These are phyloP conservation scores for Cantharis flavilabris DNA, from an alignment of 2,888 invertebrate species.

Conservation along the genomic window DNA sequence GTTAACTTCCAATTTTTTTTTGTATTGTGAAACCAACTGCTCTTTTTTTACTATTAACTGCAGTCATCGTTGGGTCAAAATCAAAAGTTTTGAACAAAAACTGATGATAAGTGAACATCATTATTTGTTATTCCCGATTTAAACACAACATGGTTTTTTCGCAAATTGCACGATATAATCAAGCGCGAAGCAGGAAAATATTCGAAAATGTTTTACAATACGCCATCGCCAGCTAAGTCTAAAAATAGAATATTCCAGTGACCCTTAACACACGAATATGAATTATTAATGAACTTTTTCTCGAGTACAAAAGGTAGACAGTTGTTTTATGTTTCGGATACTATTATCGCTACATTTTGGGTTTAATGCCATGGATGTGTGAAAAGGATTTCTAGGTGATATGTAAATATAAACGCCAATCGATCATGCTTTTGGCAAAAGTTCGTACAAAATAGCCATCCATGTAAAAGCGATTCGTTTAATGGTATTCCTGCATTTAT, in stretches of 20 bases:
- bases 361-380: neutral
- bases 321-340: neutral
- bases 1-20: neutral
- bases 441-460: neutral
- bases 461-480: neutral
- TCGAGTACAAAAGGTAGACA: neutral
- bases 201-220: neutral
- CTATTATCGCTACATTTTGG: neutral
- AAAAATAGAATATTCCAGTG: neutral
- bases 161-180: neutral
- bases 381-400: neutral
- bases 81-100: neutral
- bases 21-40: neutral
- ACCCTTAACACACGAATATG: neutral
- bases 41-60: neutral
- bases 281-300: neutral
- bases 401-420: neutral
- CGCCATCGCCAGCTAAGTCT: neutral
- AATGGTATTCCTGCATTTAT: neutral
- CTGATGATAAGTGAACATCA: neutral
- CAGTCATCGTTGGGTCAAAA: neutral
- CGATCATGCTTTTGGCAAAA: neutral
- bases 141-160: neutral
- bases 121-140: neutral
- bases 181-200: neutral